Conservation (phyloP, 2,888 invertebrate species). For the Gonocerus acuteangulatus region DNA sequence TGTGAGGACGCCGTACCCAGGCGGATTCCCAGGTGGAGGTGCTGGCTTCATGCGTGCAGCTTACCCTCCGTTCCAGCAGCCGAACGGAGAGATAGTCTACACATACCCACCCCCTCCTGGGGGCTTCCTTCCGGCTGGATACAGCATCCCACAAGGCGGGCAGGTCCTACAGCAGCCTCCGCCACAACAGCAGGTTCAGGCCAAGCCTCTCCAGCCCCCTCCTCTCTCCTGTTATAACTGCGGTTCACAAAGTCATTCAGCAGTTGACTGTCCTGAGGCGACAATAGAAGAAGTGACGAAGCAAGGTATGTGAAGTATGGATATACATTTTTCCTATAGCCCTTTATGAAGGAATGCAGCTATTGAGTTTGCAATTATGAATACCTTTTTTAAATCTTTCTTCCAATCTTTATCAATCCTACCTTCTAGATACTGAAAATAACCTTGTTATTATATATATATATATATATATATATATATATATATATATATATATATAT, state of each 20-base stretch:
- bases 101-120: constrained; percentile 35
- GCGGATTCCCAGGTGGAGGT: constrained; percentile 40
- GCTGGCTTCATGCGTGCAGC: constrained; percentile 34
- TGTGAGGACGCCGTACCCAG: constrained; percentile 32
- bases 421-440: no score
- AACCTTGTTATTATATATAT: no score
- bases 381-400: no score
- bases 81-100: constrained; percentile 37
- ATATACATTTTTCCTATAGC: neutral
- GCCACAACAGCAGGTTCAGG: constrained; percentile 40
- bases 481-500: no score
- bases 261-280: constrained; percentile 79
- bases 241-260: constrained; percentile 74
- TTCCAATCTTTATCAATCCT: no score
- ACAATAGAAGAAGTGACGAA: constrained; percentile 85
- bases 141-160: constrained; percentile 16
- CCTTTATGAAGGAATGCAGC: no score
- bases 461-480: no score
- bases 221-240: constrained; percentile 84
- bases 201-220: constrained; percentile 42
- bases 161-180: constrained; percentile 31
- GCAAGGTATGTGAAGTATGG: constrained; percentile 40
- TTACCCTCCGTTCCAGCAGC: constrained; percentile 37
- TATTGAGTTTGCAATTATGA: no score
- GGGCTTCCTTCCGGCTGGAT: constrained; percentile 30